phyloP scores from a whole-genome alignment of 2,113 vertebrate species.

The Emydocephalus ijimae region DNA sequence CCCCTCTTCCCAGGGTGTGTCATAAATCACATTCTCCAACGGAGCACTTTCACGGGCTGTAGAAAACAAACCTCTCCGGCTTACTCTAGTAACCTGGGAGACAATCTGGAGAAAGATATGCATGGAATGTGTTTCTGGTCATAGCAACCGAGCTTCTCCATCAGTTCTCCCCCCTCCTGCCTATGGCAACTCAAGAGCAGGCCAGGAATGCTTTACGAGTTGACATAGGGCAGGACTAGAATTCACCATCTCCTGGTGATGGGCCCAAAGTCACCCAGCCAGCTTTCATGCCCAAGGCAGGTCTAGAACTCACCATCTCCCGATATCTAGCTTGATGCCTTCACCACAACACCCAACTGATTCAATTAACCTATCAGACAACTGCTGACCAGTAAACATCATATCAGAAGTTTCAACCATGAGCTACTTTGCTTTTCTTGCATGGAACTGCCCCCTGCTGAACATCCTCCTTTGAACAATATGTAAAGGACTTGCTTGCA shows the following conservation, averaged over 20 bases:
- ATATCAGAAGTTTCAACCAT: not conserved
- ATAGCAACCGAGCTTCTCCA: too few relatives aligned
- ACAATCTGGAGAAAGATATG: too few relatives aligned
- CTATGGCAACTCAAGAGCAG: too few relatives aligned
- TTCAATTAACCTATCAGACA: not conserved
- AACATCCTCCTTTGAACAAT: not conserved
- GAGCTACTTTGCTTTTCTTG: not conserved
- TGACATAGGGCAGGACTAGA: too few relatives aligned
- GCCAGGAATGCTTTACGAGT: too few relatives aligned
- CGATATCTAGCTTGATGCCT: not conserved
- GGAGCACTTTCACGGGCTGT: too few relatives aligned
- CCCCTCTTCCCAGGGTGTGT: too few relatives aligned
- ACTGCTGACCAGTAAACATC: not conserved
- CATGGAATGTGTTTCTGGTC: too few relatives aligned
- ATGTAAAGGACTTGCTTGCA: not conserved
- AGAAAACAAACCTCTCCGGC: too few relatives aligned
- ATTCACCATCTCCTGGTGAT: not conserved
- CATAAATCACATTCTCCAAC: too few relatives aligned
- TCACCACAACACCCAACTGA: not conserved
- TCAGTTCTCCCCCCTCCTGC: too few relatives aligned
- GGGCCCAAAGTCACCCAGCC: not conserved
- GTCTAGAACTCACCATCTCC: not conserved
- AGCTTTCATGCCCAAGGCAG: not conserved
- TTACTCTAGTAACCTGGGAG: too few relatives aligned
- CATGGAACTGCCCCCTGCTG: not conserved